These are phyloP conservation scores for Caenorhabditis wallacei DNA, from an alignment of 2,888 invertebrate genomes.

Conservation along the genomic window DNA sequence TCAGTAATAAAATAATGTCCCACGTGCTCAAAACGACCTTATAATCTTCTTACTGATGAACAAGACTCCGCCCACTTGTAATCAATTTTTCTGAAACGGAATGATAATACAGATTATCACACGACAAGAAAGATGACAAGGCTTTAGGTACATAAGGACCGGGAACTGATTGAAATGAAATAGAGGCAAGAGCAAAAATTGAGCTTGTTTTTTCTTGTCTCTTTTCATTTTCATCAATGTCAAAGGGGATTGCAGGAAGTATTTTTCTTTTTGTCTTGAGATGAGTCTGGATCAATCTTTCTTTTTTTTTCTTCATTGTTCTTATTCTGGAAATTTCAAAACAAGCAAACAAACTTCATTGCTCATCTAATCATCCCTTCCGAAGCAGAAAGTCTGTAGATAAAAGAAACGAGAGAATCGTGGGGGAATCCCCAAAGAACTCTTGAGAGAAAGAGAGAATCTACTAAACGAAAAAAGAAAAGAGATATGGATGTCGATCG, in stretches of 20 bases:
- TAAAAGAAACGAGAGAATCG: neutral
- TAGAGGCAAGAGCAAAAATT: neutral
- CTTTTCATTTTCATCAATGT: neutral
- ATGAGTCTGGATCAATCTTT: neutral
- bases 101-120: conserved; percentile 19
- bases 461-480: conserved; percentile 1
- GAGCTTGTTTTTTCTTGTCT: neutral
- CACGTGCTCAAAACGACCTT: conserved; percentile 11
- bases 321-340: neutral
- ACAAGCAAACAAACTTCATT: neutral
- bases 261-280: neutral
- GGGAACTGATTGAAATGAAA: neutral
- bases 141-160: conserved; percentile 33
- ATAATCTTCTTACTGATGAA: conserved; percentile 31
- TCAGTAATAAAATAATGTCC: conserved; percentile 16
- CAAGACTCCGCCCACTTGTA: conserved; percentile 29
- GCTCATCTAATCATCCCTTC: neutral
- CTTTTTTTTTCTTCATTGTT: neutral
- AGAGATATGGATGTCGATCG: neutral
- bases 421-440: conserved; percentile 8
- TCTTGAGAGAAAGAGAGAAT: conserved; percentile 1
- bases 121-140: conserved; percentile 23
- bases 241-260: neutral
- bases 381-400: neutral
- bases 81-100: conserved; percentile 12